Conservation (phyloP, 2,113 vertebrate genomes). For the Mastomys natalensis region DNA sequence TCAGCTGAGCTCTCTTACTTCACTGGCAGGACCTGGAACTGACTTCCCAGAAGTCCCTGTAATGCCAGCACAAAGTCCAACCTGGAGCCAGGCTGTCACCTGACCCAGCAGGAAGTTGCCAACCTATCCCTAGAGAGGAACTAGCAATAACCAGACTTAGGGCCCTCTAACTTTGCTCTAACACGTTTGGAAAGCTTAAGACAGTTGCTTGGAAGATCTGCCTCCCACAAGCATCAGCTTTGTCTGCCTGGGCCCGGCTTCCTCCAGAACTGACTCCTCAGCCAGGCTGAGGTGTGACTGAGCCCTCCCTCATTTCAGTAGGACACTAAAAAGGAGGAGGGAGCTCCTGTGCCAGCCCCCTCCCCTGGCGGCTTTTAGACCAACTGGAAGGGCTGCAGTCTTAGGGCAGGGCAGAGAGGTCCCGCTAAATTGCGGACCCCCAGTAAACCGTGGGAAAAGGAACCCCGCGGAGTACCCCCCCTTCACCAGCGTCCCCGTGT, state of each 20-base stretch:
- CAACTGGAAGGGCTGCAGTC: background rate
- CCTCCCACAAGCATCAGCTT: background rate
- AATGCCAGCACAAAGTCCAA: conserved; percentile 74
- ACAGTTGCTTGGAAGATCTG: background rate
- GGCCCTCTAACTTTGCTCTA: background rate
- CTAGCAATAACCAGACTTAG: background rate
- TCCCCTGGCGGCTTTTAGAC: background rate
- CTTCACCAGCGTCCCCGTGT: background rate
- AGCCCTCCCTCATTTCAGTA: background rate
- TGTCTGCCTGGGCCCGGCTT: background rate
- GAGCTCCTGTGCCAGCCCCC: background rate
- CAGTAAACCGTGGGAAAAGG: background rate
- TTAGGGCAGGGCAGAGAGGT: background rate
- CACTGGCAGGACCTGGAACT: conserved; percentile 30
- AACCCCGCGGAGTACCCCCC: background rate
- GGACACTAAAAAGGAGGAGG: background rate
- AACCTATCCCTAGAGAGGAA: conserved; percentile 60
- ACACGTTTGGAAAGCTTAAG: conserved; percentile 25
- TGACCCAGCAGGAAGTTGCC: conserved; percentile 69
- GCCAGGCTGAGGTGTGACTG: background rate
- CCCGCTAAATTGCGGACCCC: background rate
- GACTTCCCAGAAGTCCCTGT: conserved; percentile 50
- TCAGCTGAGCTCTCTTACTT: conserved; percentile 52
- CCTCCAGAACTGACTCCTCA: background rate
- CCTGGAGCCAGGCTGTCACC: conserved; percentile 64